A percentile compares a stretch with the other conserved stretches of the same genome.
These are phyloP conservation scores for Drosophila persimilis DNA, from an alignment of 1,140 invertebrate genomes.

Conservation along the genomic window DNA sequence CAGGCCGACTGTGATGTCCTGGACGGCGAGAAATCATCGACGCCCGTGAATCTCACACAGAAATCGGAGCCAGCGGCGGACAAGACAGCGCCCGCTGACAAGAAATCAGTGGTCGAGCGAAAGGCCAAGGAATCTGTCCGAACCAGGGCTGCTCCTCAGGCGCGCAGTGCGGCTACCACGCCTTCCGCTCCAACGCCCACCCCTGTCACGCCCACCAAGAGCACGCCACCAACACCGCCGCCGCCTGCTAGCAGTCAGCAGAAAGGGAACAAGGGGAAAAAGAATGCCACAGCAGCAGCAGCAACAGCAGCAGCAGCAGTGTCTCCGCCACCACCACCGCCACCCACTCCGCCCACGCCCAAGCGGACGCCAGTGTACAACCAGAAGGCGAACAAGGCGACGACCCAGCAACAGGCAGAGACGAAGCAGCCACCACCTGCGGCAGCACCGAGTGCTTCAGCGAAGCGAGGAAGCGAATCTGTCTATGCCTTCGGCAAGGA, in stretches of 20 bases:
- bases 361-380: conserved; percentile 75
- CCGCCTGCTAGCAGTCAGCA: conserved; percentile 20
- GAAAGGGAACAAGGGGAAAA: conserved; percentile 44
- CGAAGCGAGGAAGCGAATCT: conserved; percentile 27
- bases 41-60: conserved; percentile 72
- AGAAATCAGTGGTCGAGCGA: conserved; percentile 44
- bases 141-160: conserved; percentile 9
- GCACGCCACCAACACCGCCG: conserved; percentile 38
- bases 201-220: conserved; percentile 42
- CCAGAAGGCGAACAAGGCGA: conserved; percentile 43
- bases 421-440: conserved; percentile 14
- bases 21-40: conserved; percentile 58
- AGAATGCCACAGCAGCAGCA: conserved; percentile 23
- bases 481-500: conserved; percentile 72
- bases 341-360: conserved; percentile 22
- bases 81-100: conserved; percentile 31
- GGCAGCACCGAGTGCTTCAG: neutral
- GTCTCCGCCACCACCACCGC: conserved; percentile 11
- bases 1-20: conserved; percentile 34
- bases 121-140: conserved; percentile 48
- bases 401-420: conserved; percentile 39
- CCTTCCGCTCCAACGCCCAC: conserved; percentile 16
- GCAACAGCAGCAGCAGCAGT: conserved; percentile 5
- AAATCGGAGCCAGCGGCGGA: conserved; percentile 28
- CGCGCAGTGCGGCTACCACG: conserved; percentile 35